Evolutionary conservation across 2,113 vertebrate species (phyloP).

Genomic region (Coptodon bakossiorum): DNA sequence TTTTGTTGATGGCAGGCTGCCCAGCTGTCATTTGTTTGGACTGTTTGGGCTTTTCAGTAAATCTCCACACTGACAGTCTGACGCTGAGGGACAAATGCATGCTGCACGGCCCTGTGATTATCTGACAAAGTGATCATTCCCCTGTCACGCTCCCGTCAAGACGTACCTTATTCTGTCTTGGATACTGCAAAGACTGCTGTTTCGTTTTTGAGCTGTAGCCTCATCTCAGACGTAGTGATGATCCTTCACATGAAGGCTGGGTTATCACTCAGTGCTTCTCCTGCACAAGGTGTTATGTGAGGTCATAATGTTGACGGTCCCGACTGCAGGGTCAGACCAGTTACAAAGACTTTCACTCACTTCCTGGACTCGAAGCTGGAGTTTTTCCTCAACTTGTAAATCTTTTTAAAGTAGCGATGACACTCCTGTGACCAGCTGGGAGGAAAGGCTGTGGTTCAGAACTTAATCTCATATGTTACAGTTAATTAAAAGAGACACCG

Average conservation of each 20-base stretch:
- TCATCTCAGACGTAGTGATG: fast-evolving
- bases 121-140: neutral
- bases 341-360: neutral
- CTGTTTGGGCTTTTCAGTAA: neutral
- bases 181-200: fast-evolving
- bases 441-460: neutral
- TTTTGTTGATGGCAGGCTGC: neutral
- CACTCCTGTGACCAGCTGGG: neutral
- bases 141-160: neutral
- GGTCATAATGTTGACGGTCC: neutral
- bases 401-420: neutral
- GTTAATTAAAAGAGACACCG: neutral
- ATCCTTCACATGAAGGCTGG: neutral
- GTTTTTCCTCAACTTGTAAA: neutral
- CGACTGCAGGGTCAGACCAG: neutral
- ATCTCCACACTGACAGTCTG: neutral
- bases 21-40: neutral
- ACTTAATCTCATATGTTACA: neutral
- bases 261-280: neutral
- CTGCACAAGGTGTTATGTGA: neutral
- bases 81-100: neutral
- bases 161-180: neutral
- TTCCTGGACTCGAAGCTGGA: fast-evolving
- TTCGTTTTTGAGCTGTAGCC: neutral
- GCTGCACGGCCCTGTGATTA: neutral